These are phyloP conservation scores for Rhingia campestris DNA, from an alignment of 2,888 invertebrate genomes.

Conservation along the genomic window DNA sequence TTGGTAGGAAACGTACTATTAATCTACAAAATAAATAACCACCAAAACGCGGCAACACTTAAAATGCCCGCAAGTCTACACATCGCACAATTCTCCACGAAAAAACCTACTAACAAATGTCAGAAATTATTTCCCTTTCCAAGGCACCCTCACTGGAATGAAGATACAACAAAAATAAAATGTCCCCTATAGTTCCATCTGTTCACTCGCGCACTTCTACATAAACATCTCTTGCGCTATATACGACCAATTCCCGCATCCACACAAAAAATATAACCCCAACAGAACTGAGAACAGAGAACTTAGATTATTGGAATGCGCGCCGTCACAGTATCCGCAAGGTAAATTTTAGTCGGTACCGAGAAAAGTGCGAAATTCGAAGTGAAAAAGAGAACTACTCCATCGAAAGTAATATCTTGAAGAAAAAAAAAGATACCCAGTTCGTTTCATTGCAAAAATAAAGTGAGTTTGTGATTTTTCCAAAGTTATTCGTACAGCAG, in stretches of 20 bases:
- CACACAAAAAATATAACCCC: not conserved
- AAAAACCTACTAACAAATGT: not conserved
- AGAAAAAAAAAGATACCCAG: conserved; percentile 4
- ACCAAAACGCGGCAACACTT: too few species aligned
- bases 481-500: not conserved
- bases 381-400: conserved; percentile 18
- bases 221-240: not conserved
- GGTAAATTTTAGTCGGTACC: conserved; percentile 63
- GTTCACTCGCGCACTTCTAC: not conserved
- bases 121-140: not conserved
- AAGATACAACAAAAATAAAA: not conserved
- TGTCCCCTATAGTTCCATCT: not conserved
- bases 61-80: not conserved
- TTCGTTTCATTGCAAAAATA: not conserved
- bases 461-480: conserved; percentile 3
- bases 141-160: not conserved
- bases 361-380: conserved; percentile 67
- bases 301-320: conserved; percentile 70
- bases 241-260: not conserved
- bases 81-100: not conserved
- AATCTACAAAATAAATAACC: too few species aligned
- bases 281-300: conserved; percentile 48
- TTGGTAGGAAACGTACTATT: too few species aligned
- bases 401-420: conserved; percentile 19
- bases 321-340: conserved; percentile 71